These are phyloP conservation scores for Parthenolecanium corni DNA, from an alignment of 2,888 invertebrate species.

Conservation along the genomic window DNA sequence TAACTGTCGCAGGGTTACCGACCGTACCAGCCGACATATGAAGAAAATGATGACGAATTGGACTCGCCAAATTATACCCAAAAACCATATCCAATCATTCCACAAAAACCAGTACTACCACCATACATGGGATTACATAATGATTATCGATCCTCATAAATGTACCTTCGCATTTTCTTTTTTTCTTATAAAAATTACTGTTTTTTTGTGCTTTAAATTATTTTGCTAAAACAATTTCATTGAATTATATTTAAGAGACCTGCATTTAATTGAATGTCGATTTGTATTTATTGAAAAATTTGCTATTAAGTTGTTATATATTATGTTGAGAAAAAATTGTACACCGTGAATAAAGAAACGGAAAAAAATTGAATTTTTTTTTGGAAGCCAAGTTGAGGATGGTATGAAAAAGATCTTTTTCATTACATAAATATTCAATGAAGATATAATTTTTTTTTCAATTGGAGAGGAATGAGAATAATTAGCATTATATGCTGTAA, in stretches of 20 bases:
- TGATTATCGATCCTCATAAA: constrained; percentile 23
- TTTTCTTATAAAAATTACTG: background rate
- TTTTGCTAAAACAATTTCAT: background rate
- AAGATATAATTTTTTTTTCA: no score
- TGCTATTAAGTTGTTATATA: no score
- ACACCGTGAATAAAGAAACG: background rate
- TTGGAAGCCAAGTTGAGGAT: background rate
- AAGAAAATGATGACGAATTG: background rate
- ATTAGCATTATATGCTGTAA: no score
- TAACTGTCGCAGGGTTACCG: constrained; percentile 8
- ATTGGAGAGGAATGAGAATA: no score
- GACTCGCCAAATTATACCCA: constrained; percentile 11
- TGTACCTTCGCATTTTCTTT: background rate
- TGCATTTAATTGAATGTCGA: no score
- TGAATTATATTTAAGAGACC: no score
- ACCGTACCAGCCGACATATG: constrained; percentile 7
- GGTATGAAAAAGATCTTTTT: no score
- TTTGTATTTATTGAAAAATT: no score
- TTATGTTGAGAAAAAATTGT: background rate
- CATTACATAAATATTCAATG: no score
- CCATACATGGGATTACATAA: constrained; percentile 26
- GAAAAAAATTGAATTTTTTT: background rate
- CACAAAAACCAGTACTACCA: constrained; percentile 25
- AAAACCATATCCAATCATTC: constrained; percentile 11
- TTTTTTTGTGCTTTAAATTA: constrained; percentile 1